Evolutionary conservation across 2,888 invertebrate species (phyloP).

Genomic region (Chelonus formosanus): DNA sequence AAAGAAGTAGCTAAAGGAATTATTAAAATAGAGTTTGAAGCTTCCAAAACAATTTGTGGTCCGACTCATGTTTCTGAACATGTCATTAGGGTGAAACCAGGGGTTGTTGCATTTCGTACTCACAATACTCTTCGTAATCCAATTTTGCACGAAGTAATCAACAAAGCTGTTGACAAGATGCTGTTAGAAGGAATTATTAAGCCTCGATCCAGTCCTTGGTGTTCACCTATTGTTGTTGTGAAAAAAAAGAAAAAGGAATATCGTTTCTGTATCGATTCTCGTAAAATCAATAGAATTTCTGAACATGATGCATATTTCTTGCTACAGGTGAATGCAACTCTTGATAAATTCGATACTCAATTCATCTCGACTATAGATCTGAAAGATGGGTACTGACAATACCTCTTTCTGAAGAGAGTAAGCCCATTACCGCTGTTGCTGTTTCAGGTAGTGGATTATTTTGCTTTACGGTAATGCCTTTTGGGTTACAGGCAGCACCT

Average conservation of each 20-base stretch:
- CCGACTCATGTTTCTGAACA: conserved; percentile 20
- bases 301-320: no score
- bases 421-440: no score
- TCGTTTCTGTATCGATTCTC: conserved; percentile 51
- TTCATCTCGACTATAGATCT: no score
- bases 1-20: background rate
- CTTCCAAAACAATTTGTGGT: background rate
- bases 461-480: conserved; percentile 51
- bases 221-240: conserved; percentile 46
- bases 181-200: conserved; percentile 47
- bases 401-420: no score
- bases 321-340: no score
- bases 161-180: conserved; percentile 51
- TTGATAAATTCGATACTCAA: no score
- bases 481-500: conserved; percentile 44
- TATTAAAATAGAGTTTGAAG: no score
- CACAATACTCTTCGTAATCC: conserved; percentile 30
- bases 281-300: no score
- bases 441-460: conserved; percentile 24
- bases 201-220: conserved; percentile 46
- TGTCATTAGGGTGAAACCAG: conserved; percentile 23
- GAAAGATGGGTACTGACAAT: no score
- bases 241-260: conserved; percentile 45
- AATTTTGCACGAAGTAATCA: conserved; percentile 17
- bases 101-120: conserved; percentile 26